Evolutionary conservation across 2,888 invertebrate species (phyloP), one percentile per base, ranked within the genome.

Genomic region (Phanerotoma sp.): DNA sequence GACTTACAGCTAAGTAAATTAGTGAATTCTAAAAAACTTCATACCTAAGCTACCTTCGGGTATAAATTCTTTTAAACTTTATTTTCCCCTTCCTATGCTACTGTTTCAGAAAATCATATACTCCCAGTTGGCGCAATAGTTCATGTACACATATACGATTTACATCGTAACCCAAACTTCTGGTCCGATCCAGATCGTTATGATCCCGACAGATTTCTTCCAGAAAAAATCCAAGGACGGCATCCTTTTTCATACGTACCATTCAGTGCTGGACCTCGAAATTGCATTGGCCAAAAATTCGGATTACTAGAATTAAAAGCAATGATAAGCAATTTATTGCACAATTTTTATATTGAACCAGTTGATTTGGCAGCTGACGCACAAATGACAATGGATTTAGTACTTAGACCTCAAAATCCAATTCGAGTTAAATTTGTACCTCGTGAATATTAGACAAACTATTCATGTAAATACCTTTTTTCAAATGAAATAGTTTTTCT

Each of bases 191-290:
- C 90, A 0, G 75, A 81, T 41, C 80, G 77, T 57, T 89, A 87
- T 69, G 83, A 87, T 67, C 79, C 79, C 0, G 87, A 89, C 47
- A 77, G 89, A 60, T 90, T 90, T 73, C 69, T 85, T 33, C 82
- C 84, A 0, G 84, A 88, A 65, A 64, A 58, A 18, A 48, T 42
- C 0, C 25, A 58, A 16, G 60, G 60, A 10, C 77, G 86, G 25
- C 86, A 87, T 75, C 84, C 85, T 0, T 87, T 81, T 67, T 80
- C 84, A 0, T 87, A 84, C 66, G 78, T 87, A 40, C 86, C 87
- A 0, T 88, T 87, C 60, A 86, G 86, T 68, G 86, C 85, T 1
- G 86, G 86, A 5, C 83, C 83, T 0, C 79, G 86, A 20, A 86
- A 86, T 70, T 86, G 86, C 64, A 86, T 86, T 62, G 86, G 84